Base-by-base conservation (phyloP, 1,140 invertebrate genomes). In the Euschistus heros region DNA sequence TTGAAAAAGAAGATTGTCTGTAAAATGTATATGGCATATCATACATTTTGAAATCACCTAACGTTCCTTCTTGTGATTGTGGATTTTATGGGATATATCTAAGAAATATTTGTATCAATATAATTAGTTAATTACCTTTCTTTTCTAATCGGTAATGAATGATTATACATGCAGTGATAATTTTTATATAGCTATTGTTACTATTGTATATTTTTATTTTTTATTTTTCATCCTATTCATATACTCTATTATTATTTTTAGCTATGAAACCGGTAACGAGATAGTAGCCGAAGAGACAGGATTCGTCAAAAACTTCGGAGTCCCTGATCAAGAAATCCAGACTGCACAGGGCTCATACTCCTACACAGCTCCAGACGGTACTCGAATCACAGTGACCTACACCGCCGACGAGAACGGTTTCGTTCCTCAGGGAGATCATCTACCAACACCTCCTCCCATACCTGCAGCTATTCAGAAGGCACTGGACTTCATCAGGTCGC, bases 361-460 rank as follows among this genome's bases (percentile, higher is more conserved):
- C 5, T 91, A 90, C 74, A 85, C 84, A 2, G 82, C 86, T 22
- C 86, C 86, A 13, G 86, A 90, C 66, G 88, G 88, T 26, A 78
- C 83, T 44, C 79, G 81, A 8, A 85, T 89, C 64, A 75, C 78
- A 17, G 74, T 91, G 14, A 80, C 81, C 3, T 91, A 91, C 73
- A 80, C 84, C 33, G 88, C 88, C 44, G 88, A 89, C 71, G 85
- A 89, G 70, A 86, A 86, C 69, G 86, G 86, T 52, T 72, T 73
- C 64, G 67, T 78, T 57, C 77, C 82, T 60, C 76, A 81, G 70
- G 82, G 83, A 33, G 80, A 79, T 64, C 82, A 84, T 74, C 73
- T 85, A 27, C 83, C 84, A 26, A 85, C 84, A 42, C 84, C 85
- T 54, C 86, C 84, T 0, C 84, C 84, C 15, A 81, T 87, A 42